Evolutionary conservation across 2,113 vertebrate genomes (phyloP).

Genomic region (Coryphaenoides rupestris): DNA sequence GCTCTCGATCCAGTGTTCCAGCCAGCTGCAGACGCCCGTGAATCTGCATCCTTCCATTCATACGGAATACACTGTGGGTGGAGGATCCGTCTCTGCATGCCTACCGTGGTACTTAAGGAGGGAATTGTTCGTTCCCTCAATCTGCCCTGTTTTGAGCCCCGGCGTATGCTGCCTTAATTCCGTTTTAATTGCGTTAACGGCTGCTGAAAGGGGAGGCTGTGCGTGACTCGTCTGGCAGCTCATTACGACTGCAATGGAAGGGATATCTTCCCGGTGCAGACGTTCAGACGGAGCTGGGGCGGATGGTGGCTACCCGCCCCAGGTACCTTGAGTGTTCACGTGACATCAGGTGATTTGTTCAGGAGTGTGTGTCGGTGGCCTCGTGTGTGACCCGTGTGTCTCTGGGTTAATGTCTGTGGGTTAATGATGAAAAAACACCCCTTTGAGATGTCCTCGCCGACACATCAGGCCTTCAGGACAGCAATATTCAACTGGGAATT

Average conservation of each 20-base stretch:
- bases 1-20: too few species aligned
- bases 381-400: slow-evolving; percentile 15
- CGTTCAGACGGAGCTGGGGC: neutral
- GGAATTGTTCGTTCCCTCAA: slow-evolving; percentile 21
- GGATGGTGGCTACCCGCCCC: neutral
- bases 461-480: too few species aligned
- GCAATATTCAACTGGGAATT: too few species aligned
- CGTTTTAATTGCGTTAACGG: slow-evolving; percentile 56
- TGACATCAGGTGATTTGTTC: slow-evolving; percentile 55
- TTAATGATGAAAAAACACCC: neutral
- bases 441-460: too few species aligned
- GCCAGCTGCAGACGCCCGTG: too few species aligned
- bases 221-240: too few species aligned
- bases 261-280: slow-evolving; percentile 19
- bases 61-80: slow-evolving; percentile 29
- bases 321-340: slow-evolving; percentile 27
- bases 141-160: slow-evolving; percentile 11
- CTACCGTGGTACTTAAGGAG: slow-evolving; percentile 28
- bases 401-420: neutral
- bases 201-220: slow-evolving; percentile 29
- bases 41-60: too few species aligned
- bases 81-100: slow-evolving; percentile 13
- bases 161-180: slow-evolving; percentile 46
- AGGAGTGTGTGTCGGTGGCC: slow-evolving; percentile 30
- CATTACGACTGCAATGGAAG: slow-evolving; percentile 19